These are phyloP conservation scores for Metridium senile DNA, from an alignment of 92 coral and sea anemone species.

Conservation along the genomic window DNA sequence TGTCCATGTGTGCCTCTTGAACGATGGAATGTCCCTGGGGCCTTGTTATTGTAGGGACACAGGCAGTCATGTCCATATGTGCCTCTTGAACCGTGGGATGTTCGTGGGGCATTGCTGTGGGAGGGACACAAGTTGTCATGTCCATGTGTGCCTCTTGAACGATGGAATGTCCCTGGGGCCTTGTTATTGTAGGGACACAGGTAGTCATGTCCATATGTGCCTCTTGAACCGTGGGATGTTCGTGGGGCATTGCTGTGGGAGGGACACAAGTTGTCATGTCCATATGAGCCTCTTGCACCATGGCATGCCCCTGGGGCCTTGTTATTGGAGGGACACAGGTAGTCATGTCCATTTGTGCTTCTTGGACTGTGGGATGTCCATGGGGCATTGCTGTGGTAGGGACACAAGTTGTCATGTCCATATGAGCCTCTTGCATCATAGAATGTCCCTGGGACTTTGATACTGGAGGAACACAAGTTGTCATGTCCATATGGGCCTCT, in stretches of 20 bases:
- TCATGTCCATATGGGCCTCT: conserved; percentile 28
- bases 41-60: conserved; percentile 6
- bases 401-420: conserved; percentile 29
- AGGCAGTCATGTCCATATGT: conserved; percentile 8
- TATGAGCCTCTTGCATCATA: conserved; percentile 1
- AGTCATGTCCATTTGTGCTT: conserved; percentile 27
- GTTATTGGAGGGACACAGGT: conserved; percentile 10
- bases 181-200: conserved; percentile 7
- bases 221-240: not conserved
- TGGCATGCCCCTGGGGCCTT: not conserved
- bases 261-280: conserved; percentile 29
- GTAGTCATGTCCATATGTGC: conserved; percentile 25
- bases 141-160: conserved; percentile 8
- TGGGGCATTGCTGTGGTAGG: conserved; percentile 3
- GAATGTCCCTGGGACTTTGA: not conserved
- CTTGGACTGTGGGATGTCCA: not conserved
- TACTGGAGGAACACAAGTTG: conserved; percentile 17
- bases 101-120: not conserved
- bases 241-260: not conserved
- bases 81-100: not conserved
- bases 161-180: not conserved
- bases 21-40: not conserved
- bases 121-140: conserved; percentile 18
- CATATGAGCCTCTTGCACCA: conserved; percentile 11
- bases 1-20: not conserved